Evolutionary conservation across 2,113 vertebrate species (phyloP), one percentile per base, ranked within the genome.

Genomic region (Prolemur simus): DNA sequence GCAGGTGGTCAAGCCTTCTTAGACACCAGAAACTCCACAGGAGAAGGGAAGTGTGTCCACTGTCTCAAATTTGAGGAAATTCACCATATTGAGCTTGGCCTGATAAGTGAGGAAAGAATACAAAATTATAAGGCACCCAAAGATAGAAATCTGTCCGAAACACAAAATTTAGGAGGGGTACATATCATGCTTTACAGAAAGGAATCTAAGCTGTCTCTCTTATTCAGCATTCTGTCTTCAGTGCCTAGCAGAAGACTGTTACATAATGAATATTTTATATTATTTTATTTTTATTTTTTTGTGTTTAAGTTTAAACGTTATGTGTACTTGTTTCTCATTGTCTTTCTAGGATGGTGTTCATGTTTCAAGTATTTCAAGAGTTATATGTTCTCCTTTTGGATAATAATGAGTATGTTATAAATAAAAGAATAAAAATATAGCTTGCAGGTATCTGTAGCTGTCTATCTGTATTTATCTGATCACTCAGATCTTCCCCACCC

Each of bases 11-110:
- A 29, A 97, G 97, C 90, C 89, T 97, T 82, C 58, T 97, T 39
- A 86, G 97, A 78, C 98, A 97, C 60, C 95, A 97, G 88, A 98
- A 97, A n/a, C 91, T 96, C 86, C 97, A 97, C 15, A 80, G n/a
- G 69, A 39, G 15, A 45, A 92, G 21, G 37, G 95, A 96, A 78
- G 39, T 32, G 45, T 49, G 78, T 76, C 27, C 54, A 64, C 54
- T 58, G 37, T 6, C 54, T 83, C 4, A 23, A 77, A 49, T 89
- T 25, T 84, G 63, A 96, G 63, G 66, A 58, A 84, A 71, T 37
- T 85, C 12, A 77, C n/a, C 37, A 80, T 27, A 42, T 63, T 60
- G 66, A 85, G 18, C 74, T 86, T 39, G n/a, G 20, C 58, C n/a
- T 49, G 76, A 78, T n/a, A 66, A 17, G 32, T 20, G 21, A 69